phyloP scores from a whole-genome alignment of 2,797 vertebrate genomes.

The Trachops cirrhosus region DNA sequence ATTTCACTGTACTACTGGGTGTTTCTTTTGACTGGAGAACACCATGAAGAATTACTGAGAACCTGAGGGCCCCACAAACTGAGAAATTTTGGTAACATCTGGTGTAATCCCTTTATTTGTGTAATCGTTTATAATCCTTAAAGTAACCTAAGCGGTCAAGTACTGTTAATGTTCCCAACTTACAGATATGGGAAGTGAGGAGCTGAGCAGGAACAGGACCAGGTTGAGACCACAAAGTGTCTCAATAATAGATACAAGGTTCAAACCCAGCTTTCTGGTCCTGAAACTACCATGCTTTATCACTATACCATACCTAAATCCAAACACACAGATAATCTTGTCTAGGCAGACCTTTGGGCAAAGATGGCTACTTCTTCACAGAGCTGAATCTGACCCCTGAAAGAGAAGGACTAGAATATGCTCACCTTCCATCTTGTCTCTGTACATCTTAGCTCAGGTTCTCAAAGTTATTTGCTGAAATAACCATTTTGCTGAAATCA shows the following conservation, averaged over 20 bases:
- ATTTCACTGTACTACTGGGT: not conserved
- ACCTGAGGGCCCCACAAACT: not conserved
- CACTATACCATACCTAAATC: not conserved
- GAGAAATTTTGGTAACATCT: not conserved
- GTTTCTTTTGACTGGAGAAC: not conserved
- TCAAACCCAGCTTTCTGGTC: not conserved
- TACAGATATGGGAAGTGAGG: not conserved
- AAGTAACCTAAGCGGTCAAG: not conserved
- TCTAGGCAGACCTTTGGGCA: not conserved
- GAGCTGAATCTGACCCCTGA: not conserved
- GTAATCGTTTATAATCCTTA: not conserved
- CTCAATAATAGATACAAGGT: not conserved
- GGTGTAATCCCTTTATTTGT: not conserved
- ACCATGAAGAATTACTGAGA: not conserved
- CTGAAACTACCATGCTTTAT: not conserved
- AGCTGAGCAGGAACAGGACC: not conserved
- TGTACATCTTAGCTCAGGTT: not conserved
- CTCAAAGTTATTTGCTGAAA: slow-evolving; percentile 8
- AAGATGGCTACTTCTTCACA: not conserved
- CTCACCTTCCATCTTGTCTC: not conserved
- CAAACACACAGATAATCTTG: not conserved
- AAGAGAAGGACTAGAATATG: not conserved
- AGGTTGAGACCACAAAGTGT: not conserved
- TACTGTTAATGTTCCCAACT: not conserved
- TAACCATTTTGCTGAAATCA: not conserved